These are phyloP conservation scores for Euproctis similis DNA, from an alignment of 2,888 invertebrate species.

Conservation along the genomic window DNA sequence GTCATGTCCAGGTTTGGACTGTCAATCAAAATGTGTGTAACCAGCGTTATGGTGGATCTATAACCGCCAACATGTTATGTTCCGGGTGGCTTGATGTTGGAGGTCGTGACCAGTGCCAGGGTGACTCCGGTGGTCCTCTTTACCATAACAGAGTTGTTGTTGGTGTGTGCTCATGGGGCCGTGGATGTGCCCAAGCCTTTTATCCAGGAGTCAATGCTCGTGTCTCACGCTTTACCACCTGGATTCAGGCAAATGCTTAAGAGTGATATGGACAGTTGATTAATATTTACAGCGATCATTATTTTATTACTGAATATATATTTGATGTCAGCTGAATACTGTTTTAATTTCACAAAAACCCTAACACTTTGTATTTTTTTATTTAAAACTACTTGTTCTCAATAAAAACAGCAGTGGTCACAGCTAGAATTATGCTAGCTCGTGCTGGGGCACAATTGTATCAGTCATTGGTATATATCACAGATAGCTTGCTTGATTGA, in stretches of 20 bases:
- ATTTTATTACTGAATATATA: too few species aligned
- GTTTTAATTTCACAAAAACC: too few species aligned
- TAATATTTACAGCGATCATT: too few species aligned
- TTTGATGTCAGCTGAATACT: too few species aligned
- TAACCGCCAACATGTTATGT: slow-evolving; percentile 33
- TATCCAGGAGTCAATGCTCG: slow-evolving; percentile 39
- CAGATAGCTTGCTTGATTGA: too few species aligned
- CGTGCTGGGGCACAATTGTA: too few species aligned
- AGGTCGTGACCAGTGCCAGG: slow-evolving; percentile 32
- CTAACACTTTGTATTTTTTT: too few species aligned
- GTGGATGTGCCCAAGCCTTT: slow-evolving; percentile 21
- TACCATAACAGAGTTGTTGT: slow-evolving; percentile 33
- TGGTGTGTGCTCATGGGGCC: slow-evolving; percentile 38
- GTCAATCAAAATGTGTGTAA: slow-evolving; percentile 32
- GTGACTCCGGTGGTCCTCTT: slow-evolving; percentile 42
- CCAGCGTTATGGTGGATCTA: slow-evolving; percentile 20
- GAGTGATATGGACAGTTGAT: too few species aligned
- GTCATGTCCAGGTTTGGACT: slow-evolving; percentile 31
- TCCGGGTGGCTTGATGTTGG: slow-evolving; percentile 29
- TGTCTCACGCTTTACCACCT: slow-evolving; percentile 34
- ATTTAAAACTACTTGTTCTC: too few species aligned
- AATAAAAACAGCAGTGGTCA: too few species aligned
- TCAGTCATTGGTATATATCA: too few species aligned
- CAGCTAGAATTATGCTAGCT: too few species aligned
- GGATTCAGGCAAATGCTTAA: slow-evolving; percentile 28